A percentile compares a stretch with the other conserved stretches of the same genome.
Conservation (phyloP, 2,113 vertebrate genomes). For the Zeus faber region DNA sequence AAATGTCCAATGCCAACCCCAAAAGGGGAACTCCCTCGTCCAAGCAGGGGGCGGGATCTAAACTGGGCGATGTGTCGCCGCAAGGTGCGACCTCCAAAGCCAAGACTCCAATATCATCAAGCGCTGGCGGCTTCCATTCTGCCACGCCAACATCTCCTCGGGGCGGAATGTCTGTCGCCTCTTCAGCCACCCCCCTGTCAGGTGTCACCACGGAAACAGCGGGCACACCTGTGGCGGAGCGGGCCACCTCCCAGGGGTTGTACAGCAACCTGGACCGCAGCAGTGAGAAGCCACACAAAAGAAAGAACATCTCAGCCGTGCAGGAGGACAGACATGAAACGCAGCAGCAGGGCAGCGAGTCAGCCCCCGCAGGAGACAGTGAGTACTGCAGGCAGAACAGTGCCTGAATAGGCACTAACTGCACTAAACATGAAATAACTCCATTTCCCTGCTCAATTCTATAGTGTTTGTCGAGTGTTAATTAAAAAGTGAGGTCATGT, state of each 20-base stretch:
- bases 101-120: conserved; percentile 11
- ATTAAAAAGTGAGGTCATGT: too few species aligned
- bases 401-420: too few species aligned
- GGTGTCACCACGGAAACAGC: conserved; percentile 64
- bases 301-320: conserved; percentile 77
- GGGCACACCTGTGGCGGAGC: conserved; percentile 64
- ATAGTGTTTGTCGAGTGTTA: too few species aligned
- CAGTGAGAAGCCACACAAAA: conserved; percentile 71
- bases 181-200: conserved; percentile 75
- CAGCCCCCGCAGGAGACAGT: conserved; percentile 29
- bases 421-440: too few species aligned
- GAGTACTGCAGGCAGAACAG: background rate
- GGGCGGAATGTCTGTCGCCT: too few species aligned
- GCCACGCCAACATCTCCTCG: background rate
- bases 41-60: conserved; percentile 49
- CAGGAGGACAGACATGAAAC: conserved; percentile 75
- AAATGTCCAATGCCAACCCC: conserved; percentile 80
- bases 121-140: background rate
- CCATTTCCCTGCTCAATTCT: too few species aligned
- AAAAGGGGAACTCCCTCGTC: conserved; percentile 32
- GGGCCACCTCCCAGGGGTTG: conserved; percentile 69
- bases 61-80: conserved; percentile 61
- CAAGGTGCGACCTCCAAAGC: conserved; percentile 61
- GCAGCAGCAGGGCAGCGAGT: background rate
- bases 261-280: conserved; percentile 70